Conservation (phyloP, 2,113 vertebrate genomes). For the Notiomystis cincta region DNA sequence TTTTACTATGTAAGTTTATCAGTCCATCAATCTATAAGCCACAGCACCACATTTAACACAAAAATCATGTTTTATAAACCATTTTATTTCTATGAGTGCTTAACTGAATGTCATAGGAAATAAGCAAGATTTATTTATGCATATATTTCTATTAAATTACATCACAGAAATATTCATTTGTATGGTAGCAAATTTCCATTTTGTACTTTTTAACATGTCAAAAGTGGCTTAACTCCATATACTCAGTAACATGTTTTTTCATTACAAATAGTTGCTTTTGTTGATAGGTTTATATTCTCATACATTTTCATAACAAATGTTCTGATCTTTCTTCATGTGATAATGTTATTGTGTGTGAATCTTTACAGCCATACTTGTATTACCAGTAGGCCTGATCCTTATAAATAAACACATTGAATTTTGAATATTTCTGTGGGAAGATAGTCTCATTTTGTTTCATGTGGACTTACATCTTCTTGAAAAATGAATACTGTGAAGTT, state of each 20-base stretch:
- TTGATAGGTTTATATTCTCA: conserved; percentile 42
- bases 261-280: conserved; percentile 50
- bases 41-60: neutral
- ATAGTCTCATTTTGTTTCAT: neutral
- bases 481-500: neutral
- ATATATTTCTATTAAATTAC: neutral
- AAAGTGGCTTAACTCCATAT: conserved; percentile 18
- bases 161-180: neutral
- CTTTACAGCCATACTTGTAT: neutral
- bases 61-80: neutral
- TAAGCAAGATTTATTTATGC: neutral
- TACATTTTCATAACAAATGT: conserved; percentile 55
- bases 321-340: conserved; percentile 13
- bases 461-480: neutral
- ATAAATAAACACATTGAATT: neutral
- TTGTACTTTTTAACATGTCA: neutral
- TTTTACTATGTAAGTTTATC: neutral
- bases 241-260: conserved; percentile 18
- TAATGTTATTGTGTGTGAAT: conserved; percentile 16
- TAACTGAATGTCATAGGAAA: neutral
- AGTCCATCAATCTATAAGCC: neutral
- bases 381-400: neutral
- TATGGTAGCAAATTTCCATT: neutral
- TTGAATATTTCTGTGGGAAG: neutral
- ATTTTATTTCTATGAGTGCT: neutral